These are phyloP conservation scores for Spondyliosoma cantharus DNA, from an alignment of 2,797 vertebrate species.

Conservation along the genomic window DNA sequence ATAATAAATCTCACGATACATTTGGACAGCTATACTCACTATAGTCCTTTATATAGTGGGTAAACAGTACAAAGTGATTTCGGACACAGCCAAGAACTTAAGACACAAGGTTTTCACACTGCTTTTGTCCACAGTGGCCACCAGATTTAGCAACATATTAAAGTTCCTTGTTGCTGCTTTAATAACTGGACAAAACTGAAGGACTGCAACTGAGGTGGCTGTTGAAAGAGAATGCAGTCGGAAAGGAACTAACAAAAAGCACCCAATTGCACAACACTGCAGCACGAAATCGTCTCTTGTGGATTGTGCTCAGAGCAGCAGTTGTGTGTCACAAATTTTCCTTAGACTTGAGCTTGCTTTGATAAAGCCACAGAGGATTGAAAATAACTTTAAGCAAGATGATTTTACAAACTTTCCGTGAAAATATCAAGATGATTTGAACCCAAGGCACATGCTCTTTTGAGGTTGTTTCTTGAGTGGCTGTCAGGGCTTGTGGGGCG, in stretches of 20 bases:
- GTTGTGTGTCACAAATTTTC: slow-evolving; percentile 80
- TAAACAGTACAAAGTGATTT: too few species aligned
- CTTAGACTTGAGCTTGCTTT: slow-evolving; percentile 81
- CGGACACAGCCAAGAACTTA: too few species aligned
- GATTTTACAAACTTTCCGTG: slow-evolving; percentile 83
- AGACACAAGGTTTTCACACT: too few species aligned
- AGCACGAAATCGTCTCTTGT: slow-evolving; percentile 75
- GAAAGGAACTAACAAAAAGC: slow-evolving; percentile 70
- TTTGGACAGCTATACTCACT: too few species aligned
- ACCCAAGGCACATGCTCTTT: slow-evolving; percentile 83
- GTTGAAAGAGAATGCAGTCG: slow-evolving; percentile 70
- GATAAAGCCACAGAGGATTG: slow-evolving; percentile 78
- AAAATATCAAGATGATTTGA: slow-evolving; percentile 77
- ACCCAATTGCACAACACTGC: slow-evolving; percentile 72
- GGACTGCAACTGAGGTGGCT: slow-evolving; percentile 79
- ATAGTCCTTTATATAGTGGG: too few species aligned
- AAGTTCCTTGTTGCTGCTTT: too few species aligned
- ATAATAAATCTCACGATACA: too few species aligned
- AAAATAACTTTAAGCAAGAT: slow-evolving; percentile 76
- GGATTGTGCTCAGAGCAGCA: slow-evolving; percentile 81
- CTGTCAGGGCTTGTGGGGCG: slow-evolving; percentile 85
- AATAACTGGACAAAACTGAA: slow-evolving; percentile 66
- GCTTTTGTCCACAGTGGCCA: too few species aligned
- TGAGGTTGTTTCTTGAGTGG: slow-evolving; percentile 81
- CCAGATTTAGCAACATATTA: too few species aligned